Percentiles rank a stretch among this genome's conserved stretches.
Conservation (phyloP, 2,797 vertebrate genomes). For the Meriones psammophilus region DNA sequence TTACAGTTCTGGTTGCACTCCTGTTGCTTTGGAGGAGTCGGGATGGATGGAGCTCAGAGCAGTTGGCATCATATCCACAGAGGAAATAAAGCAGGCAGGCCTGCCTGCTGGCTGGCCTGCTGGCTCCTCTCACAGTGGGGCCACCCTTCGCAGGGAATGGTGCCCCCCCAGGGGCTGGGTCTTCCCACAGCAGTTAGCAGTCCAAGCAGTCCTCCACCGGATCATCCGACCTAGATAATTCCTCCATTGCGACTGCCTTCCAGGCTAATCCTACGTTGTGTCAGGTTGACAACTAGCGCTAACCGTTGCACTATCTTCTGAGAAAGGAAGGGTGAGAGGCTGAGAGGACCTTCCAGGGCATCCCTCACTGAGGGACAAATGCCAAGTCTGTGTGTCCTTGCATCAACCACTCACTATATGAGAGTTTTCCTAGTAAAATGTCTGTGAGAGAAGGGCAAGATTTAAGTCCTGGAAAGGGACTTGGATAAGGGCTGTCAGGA, state of each 20-base stretch:
- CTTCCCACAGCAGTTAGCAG: not conserved
- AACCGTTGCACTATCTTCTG: not conserved
- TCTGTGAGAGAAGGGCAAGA: not conserved
- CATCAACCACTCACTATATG: not conserved
- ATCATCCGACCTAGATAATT: not conserved
- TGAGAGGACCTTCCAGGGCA: not conserved
- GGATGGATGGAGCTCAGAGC: not conserved
- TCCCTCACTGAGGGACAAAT: not conserved
- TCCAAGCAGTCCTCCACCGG: not conserved
- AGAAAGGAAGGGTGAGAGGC: not conserved
- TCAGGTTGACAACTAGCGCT: not conserved
- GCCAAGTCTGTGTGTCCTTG: not conserved
- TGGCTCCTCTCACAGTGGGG: not conserved
- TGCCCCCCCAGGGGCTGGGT: too few relatives aligned
- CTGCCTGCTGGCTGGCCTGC: not conserved
- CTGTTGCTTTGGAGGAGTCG: not conserved
- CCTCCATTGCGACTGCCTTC: not conserved
- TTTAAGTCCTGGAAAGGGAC: not conserved
- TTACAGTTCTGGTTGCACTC: not conserved
- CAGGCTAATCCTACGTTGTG: not conserved
- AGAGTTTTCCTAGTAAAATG: not conserved
- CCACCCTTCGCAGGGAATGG: not conserved
- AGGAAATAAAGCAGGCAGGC: not conserved
- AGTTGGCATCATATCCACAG: not conserved
- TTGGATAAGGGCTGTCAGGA: not conserved